These are phyloP conservation scores for Euplexia lucipara DNA, from an alignment of 2,888 invertebrate genomes.

Conservation along the genomic window DNA sequence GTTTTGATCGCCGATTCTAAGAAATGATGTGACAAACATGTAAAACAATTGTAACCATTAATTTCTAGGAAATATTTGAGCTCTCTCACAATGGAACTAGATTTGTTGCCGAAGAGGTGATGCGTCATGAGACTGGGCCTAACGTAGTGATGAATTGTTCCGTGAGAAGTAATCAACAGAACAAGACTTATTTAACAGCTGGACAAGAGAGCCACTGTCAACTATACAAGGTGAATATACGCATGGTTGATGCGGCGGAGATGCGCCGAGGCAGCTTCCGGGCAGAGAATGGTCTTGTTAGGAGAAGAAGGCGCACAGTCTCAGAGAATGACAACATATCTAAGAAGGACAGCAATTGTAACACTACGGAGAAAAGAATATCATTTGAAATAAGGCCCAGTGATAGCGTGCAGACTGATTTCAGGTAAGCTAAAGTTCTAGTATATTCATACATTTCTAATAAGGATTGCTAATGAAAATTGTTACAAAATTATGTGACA, in stretches of 20 bases:
- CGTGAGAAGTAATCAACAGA: conserved; percentile 93
- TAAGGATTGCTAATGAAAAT: neutral
- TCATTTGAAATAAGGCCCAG: conserved; percentile 94
- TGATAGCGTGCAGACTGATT: conserved; percentile 96
- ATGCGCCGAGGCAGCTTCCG: conserved; percentile 91
- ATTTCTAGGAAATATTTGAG: conserved; percentile 97
- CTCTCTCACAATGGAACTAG: conserved; percentile 95
- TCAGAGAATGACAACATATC: conserved; percentile 90
- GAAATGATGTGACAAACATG: neutral
- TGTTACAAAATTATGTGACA: neutral
- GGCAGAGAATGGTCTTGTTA: conserved; percentile 86
- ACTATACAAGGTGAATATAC: conserved; percentile 93
- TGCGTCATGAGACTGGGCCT: conserved; percentile 96
- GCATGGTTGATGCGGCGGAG: conserved; percentile 90
- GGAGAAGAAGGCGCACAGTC: conserved; percentile 87
- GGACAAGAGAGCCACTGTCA: conserved; percentile 98
- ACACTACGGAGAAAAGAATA: conserved; percentile 91
- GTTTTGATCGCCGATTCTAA: conserved; percentile 11
- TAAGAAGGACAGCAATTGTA: conserved; percentile 84
- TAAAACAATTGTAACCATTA: conserved; percentile 12
- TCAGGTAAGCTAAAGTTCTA: conserved; percentile 87
- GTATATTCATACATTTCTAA: neutral
- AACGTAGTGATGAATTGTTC: conserved; percentile 98
- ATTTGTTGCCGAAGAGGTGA: conserved; percentile 96
- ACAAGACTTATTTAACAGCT: conserved; percentile 95